phyloP scores from a whole-genome alignment of 2,888 invertebrate genomes.

The Nemapogon koenigi region DNA sequence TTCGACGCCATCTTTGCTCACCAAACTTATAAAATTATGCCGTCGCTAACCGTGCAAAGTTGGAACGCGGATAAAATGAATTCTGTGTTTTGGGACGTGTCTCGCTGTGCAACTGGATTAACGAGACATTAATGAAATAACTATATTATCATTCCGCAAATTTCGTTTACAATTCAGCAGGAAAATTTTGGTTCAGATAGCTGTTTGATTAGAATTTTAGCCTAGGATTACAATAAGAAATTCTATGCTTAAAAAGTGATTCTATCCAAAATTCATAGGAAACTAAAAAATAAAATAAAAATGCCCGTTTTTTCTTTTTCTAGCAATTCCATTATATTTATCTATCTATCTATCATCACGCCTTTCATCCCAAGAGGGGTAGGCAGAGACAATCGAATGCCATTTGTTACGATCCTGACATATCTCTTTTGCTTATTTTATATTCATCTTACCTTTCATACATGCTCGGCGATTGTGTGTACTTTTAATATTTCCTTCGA shows the following conservation, averaged over 20 bases:
- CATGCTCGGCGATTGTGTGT: too few relatives aligned
- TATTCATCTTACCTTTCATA: too few relatives aligned
- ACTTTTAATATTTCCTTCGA: too few relatives aligned
- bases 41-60: conserved; percentile 16
- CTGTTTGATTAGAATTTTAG: neutral
- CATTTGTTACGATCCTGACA: too few relatives aligned
- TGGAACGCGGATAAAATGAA: conserved; percentile 2
- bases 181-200: neutral
- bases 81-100: too few relatives aligned
- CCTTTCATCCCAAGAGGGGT: too few relatives aligned
- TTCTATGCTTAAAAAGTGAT: neutral
- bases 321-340: too few relatives aligned
- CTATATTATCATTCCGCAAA: neutral
- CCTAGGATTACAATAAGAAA: neutral
- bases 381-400: too few relatives aligned
- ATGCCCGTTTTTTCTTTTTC: too few relatives aligned
- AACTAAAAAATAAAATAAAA: too few relatives aligned
- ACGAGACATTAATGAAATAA: neutral
- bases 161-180: neutral
- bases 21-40: conserved; percentile 26
- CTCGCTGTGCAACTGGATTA: neutral
- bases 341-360: too few relatives aligned
- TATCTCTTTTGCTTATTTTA: too few relatives aligned
- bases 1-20: conserved; percentile 34
- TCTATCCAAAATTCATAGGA: neutral